phyloP scores from a whole-genome alignment of 2,797 vertebrate species.

The Notamacropus eugenii region DNA sequence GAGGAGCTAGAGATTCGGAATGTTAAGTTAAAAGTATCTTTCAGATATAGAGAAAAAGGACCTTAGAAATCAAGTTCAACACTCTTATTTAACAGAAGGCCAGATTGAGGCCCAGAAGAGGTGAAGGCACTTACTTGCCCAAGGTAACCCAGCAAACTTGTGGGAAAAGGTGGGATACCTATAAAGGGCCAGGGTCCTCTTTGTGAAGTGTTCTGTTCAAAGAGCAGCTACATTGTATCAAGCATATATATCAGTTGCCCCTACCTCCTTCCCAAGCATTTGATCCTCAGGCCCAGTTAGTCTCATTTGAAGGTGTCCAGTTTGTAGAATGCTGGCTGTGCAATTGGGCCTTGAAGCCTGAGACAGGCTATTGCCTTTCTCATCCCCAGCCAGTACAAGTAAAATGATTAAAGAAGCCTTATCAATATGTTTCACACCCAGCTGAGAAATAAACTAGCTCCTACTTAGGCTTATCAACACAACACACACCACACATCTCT shows the following conservation, averaged over 20 bases:
- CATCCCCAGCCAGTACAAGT: neutral
- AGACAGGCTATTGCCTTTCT: neutral
- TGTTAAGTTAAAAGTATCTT: neutral
- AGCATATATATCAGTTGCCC: neutral
- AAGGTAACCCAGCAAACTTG: neutral
- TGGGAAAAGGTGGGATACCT: neutral
- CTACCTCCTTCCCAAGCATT: neutral
- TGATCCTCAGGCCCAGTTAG: neutral
- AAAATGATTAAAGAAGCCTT: neutral
- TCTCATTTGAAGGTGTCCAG: neutral
- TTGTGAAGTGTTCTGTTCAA: neutral
- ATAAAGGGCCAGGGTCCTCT: neutral
- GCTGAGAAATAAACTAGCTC: neutral
- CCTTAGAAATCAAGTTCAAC: neutral
- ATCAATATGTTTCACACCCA: neutral
- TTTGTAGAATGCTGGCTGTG: neutral
- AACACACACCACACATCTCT: neutral
- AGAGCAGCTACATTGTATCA: neutral
- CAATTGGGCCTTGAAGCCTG: neutral
- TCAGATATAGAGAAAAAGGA: neutral
- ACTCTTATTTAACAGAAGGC: neutral
- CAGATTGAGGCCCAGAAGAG: neutral
- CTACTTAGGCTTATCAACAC: neutral
- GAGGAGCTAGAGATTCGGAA: neutral
- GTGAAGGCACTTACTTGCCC: neutral